Percentiles rank a stretch among this genome's conserved stretches.
Conservation (phyloP, 1,140 invertebrate species). For the Dinothrombium tinctorium region DNA sequence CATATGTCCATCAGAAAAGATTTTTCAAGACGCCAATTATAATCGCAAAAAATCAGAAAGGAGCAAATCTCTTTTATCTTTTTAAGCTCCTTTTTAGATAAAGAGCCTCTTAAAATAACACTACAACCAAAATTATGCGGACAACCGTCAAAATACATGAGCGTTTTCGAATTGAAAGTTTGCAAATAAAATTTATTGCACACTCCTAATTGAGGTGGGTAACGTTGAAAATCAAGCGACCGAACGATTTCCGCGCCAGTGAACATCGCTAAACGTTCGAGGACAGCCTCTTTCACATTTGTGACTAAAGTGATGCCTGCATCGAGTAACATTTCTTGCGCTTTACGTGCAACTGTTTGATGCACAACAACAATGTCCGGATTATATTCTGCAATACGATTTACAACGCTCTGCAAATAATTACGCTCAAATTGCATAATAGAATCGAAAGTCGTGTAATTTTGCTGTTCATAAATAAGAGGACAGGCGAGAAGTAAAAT, state of each 20-base stretch:
- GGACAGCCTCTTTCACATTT: constrained; percentile 61
- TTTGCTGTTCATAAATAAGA: constrained; percentile 73
- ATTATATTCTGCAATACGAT: constrained; percentile 52
- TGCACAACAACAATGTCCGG: constrained; percentile 74
- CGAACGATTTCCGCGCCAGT: constrained; percentile 62
- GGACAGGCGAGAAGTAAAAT: constrained; percentile 63
- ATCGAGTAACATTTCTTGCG: constrained; percentile 58
- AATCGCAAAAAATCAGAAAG: constrained; percentile 58
- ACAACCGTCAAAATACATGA: constrained; percentile 85
- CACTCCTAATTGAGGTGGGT: constrained; percentile 51
- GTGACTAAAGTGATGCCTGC: constrained; percentile 58
- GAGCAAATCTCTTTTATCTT: constrained; percentile 50
- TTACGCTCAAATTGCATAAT: constrained; percentile 76
- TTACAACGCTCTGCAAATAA: constrained; percentile 64
- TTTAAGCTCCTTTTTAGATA: constrained; percentile 39
- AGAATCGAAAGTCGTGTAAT: constrained; percentile 68
- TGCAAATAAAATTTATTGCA: constrained; percentile 64
- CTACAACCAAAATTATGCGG: constrained; percentile 63
- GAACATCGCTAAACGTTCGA: constrained; percentile 56
- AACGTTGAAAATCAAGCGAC: constrained; percentile 69
- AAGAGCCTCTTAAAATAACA: constrained; percentile 56
- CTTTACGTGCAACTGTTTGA: constrained; percentile 60
- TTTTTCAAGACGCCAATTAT: constrained; percentile 72
- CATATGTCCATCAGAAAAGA: constrained; percentile 67
- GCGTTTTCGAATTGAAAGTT: constrained; percentile 44